Evolutionary conservation across 2,888 invertebrate genomes (phyloP).

Genomic region (Mythimna lalbum): DNA sequence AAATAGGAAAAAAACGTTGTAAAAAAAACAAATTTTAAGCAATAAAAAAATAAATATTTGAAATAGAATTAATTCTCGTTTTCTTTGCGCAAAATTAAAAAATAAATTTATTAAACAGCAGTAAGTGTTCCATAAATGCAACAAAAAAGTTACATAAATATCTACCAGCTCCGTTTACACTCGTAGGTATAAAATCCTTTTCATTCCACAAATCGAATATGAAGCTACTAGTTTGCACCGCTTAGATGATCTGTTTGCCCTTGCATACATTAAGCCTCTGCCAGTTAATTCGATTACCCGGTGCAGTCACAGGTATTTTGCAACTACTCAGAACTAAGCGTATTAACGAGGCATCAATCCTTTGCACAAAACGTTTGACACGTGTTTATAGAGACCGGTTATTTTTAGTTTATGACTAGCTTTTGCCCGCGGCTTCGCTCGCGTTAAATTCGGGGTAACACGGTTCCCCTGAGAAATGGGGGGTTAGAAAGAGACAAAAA

Average conservation of each 20-base stretch:
- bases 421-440: no score
- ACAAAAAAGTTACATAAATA: no score
- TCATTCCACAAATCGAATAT: conserved; percentile 44
- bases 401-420: background rate
- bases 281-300: conserved; percentile 48
- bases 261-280: conserved; percentile 37
- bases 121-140: no score
- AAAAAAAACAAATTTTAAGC: no score
- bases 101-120: no score
- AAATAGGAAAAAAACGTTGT: no score
- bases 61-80: no score
- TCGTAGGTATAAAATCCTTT: conserved; percentile 15
- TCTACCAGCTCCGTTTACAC: background rate
- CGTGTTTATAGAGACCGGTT: background rate
- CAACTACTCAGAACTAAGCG: conserved; percentile 40
- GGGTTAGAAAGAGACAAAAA: no score
- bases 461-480: no score
- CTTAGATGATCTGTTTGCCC: conserved; percentile 46
- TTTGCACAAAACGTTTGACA: conserved; percentile 4
- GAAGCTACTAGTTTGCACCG: conserved; percentile 15
- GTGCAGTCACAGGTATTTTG: conserved; percentile 29
- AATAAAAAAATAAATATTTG: no score
- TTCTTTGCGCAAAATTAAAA: no score
- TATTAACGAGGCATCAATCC: conserved; percentile 44
- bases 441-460: no score